These are phyloP conservation scores for Heteromurus nitidus DNA, from an alignment of 2,888 invertebrate species.

Conservation along the genomic window DNA sequence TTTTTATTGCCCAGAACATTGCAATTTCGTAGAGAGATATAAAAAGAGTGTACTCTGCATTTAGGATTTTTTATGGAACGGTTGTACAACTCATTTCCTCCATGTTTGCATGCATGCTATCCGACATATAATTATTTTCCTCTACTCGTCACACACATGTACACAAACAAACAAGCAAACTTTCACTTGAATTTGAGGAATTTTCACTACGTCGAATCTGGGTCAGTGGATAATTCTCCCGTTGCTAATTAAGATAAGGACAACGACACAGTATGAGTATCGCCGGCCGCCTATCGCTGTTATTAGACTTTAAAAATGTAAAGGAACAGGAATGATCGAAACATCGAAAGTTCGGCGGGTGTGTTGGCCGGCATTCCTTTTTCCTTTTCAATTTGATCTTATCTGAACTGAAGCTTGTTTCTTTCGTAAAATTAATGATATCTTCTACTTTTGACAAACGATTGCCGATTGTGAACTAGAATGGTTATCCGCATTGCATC, in stretches of 20 bases:
- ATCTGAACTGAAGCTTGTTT: too few relatives aligned
- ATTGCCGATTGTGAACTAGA: too few relatives aligned
- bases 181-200: not conserved
- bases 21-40: not conserved
- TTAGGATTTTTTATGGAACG: not conserved
- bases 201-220: not conserved
- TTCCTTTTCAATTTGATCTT: not conserved
- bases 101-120: not conserved
- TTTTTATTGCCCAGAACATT: conserved; percentile 11
- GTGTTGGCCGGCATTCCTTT: not conserved
- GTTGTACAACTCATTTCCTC: not conserved
- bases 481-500: not conserved
- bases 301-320: not conserved
- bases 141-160: too few relatives aligned
- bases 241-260: conserved; percentile 5
- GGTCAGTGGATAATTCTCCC: conserved; percentile 6
- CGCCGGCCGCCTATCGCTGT: not conserved
- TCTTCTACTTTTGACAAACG: too few relatives aligned
- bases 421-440: too few relatives aligned
- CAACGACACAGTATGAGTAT: not conserved
- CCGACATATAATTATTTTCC: too few relatives aligned
- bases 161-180: not conserved
- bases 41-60: not conserved
- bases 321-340: too few relatives aligned
- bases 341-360: too few relatives aligned